Base-by-base conservation (phyloP, 2,888 invertebrate species). In the Ommatoiulus sabulosus region DNA sequence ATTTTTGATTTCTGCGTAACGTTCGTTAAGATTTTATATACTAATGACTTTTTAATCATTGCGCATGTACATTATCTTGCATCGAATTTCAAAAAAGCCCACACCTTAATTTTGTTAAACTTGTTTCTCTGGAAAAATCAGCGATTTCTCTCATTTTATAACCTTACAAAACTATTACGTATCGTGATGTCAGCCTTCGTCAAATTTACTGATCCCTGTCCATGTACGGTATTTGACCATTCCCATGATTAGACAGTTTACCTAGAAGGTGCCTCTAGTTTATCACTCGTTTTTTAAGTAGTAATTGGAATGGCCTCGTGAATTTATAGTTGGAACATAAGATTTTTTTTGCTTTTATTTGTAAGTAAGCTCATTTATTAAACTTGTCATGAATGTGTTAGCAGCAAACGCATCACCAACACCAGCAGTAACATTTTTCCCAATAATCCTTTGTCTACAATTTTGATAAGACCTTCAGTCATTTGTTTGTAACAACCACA, bases 261-360 rank as follows among this genome's bases (percentile, higher is more conserved):
- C 80, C 80, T 35, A 80, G 8, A 80, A 80, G 5, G 80, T 8
- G 80, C 80, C 80, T 80, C 80, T 35, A 10, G 80, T 15, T 35
- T 15, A 24, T 15, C 35, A 35, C 80, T 80, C 8, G 15, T 43
- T 80, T 35, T 24, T 5, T 80, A 35, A 80, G 80, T 7, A 80
- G 4, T 80, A 80, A 80, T 80, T 80, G 80, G 15, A 80, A 80
- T 80, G 80, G 80, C 80, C 80, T 80, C 80, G 80, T 80, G 80
- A 4, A 80, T 35, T 80, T 72, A 15, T 35, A 35, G 80, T 72
- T 24, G 72, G 10, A 35, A 72, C 24, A 24, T 72, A n/a, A n/a
- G 20, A 80, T 80, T 80, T 35, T 80, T 24, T 43, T 43, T 35
- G 0, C 8, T 15, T 43, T 80, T 80, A 80, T 80, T 80, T 80